Conservation (phyloP, 2,797 vertebrate genomes). For the Poeciliopsis turneri region DNA sequence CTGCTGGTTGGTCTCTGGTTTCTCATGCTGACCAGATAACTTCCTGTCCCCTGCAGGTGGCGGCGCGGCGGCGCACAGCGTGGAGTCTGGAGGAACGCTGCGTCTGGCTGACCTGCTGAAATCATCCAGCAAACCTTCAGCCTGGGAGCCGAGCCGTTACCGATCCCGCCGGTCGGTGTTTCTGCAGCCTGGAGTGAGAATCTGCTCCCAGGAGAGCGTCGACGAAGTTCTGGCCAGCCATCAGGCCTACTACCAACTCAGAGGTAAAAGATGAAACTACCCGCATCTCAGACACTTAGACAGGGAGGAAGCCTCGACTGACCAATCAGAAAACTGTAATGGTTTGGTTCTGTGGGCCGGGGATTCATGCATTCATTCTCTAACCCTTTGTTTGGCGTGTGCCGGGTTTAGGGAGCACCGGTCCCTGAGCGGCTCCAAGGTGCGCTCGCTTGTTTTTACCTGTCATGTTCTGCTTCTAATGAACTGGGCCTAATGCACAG, state of each 20-base stretch:
- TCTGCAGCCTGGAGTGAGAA: conserved; percentile 85
- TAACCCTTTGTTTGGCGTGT: no score
- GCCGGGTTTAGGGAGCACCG: no score
- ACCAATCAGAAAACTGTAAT: neutral
- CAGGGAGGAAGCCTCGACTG: no score
- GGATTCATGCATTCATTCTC: neutral
- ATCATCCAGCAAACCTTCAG: conserved; percentile 51
- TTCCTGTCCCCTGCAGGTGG: conserved; percentile 43
- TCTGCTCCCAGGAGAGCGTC: conserved; percentile 89
- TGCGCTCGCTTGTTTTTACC: no score
- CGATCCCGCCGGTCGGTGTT: conserved; percentile 87
- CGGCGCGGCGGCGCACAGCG: conserved; percentile 44
- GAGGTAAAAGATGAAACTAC: conserved; percentile 70
- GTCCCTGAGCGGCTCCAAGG: no score
- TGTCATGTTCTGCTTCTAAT: no score
- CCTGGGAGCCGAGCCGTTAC: conserved; percentile 78
- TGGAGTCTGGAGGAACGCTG: conserved; percentile 35
- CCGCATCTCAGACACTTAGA: neutral
- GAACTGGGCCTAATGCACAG: no score
- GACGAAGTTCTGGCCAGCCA: conserved; percentile 88
- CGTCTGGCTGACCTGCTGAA: conserved; percentile 72
- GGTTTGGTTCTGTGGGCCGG: neutral
- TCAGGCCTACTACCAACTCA: conserved; percentile 88
- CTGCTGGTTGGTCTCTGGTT: neutral
- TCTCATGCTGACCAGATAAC: neutral